phyloP scores from a whole-genome alignment of 2,797 vertebrate genomes.

The Pteronotus mesoamericanus region DNA sequence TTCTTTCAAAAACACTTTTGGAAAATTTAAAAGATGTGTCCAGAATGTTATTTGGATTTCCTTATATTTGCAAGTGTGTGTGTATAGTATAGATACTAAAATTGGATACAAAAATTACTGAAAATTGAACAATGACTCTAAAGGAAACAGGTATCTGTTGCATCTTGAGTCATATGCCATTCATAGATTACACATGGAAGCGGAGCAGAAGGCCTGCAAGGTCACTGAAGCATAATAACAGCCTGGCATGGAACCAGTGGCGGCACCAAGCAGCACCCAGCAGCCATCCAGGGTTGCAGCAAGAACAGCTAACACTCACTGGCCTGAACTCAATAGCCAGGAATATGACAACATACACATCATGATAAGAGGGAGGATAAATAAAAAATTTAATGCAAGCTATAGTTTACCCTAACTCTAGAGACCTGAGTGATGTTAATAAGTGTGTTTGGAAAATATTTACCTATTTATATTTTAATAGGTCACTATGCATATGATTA shows the following conservation, averaged over 20 bases:
- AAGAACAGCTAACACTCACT: background rate
- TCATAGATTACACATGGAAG: background rate
- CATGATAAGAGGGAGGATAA: background rate
- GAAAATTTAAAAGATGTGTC: background rate
- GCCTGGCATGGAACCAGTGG: background rate
- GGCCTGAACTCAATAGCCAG: background rate
- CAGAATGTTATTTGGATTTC: background rate
- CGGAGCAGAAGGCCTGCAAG: background rate
- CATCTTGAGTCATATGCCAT: background rate
- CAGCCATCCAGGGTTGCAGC: accelerated
- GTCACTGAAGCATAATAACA: background rate
- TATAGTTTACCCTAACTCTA: background rate
- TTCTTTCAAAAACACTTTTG: background rate
- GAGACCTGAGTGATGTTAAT: background rate
- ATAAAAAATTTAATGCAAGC: background rate
- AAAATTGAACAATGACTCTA: background rate
- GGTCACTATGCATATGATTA: background rate
- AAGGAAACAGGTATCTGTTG: background rate
- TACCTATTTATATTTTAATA: background rate
- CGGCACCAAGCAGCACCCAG: background rate
- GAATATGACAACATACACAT: background rate
- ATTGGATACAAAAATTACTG: background rate
- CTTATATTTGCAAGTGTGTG: background rate
- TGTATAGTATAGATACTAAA: background rate
- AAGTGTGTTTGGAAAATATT: background rate